Evolutionary conservation across 2,113 vertebrate genomes (phyloP).

Genomic region (Eonycteris spelaea): DNA sequence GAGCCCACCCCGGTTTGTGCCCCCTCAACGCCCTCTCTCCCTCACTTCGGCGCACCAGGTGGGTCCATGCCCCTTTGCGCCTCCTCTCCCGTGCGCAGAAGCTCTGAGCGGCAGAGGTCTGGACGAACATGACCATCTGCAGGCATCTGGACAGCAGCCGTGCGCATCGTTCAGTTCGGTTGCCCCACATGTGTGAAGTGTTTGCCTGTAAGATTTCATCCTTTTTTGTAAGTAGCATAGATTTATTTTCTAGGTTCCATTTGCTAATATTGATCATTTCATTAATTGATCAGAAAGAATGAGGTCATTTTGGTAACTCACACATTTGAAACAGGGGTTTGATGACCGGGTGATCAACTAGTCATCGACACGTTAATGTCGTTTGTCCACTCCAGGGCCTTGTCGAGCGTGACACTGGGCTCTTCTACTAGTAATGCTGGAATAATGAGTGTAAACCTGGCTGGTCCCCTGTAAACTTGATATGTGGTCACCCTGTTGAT

Average conservation of each 20-base stretch:
- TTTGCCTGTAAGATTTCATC: not conserved
- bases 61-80: rapidly evolving
- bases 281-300: not conserved
- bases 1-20: too few species aligned
- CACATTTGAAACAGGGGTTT: not conserved
- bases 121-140: rapidly evolving
- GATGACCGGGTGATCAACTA: not conserved
- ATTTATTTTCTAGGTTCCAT: not conserved
- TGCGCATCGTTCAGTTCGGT: rapidly evolving
- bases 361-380: too few species aligned
- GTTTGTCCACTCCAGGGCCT: too few species aligned
- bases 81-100: rapidly evolving
- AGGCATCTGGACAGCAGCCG: rapidly evolving
- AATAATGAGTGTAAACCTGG: not conserved
- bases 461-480: not conserved
- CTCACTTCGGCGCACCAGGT: rapidly evolving
- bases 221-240: not conserved
- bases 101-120: not conserved
- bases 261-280: not conserved
- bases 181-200: rapidly evolving
- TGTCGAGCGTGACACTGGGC: too few species aligned
- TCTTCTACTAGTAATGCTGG: not conserved
- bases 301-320: not conserved
- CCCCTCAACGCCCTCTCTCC: not conserved
- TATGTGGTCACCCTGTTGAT: rapidly evolving